phyloP scores from a whole-genome alignment of 2,113 vertebrate genomes.

The Hydrochoerus hydrochaeris region DNA sequence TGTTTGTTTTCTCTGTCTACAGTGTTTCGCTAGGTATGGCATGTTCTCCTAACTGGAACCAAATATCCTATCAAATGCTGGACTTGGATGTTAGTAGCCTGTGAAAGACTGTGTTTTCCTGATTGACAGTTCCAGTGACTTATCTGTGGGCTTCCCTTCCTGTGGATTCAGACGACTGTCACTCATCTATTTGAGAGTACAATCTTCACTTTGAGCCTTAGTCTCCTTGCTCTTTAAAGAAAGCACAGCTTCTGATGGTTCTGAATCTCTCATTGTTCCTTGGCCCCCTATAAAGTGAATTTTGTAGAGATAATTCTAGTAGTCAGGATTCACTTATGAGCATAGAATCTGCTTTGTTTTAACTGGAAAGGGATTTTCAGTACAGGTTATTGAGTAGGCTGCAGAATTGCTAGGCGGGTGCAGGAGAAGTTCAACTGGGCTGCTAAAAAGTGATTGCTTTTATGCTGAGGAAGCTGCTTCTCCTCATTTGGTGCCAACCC shows the following conservation, averaged over 20 bases:
- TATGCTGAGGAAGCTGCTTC: neutral
- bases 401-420: neutral
- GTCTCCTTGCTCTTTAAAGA: neutral
- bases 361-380: neutral
- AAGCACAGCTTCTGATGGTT: neutral
- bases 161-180: neutral
- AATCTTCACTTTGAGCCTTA: neutral
- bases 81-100: neutral
- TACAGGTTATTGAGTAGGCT: neutral
- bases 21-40: conserved; percentile 43
- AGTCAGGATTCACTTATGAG: neutral
- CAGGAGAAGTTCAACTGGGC: neutral
- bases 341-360: neutral
- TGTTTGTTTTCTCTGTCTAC: conserved; percentile 42
- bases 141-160: neutral
- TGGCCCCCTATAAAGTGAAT: neutral
- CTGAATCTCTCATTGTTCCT: neutral
- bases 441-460: neutral
- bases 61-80: conserved; percentile 34
- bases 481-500: neutral
- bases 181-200: neutral
- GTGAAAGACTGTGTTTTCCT: neutral
- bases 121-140: neutral
- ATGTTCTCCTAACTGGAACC: conserved; percentile 8
- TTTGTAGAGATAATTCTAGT: neutral